Evolutionary conservation across 2,888 invertebrate genomes (phyloP).

Genomic region (Microctonus hyperodae): DNA sequence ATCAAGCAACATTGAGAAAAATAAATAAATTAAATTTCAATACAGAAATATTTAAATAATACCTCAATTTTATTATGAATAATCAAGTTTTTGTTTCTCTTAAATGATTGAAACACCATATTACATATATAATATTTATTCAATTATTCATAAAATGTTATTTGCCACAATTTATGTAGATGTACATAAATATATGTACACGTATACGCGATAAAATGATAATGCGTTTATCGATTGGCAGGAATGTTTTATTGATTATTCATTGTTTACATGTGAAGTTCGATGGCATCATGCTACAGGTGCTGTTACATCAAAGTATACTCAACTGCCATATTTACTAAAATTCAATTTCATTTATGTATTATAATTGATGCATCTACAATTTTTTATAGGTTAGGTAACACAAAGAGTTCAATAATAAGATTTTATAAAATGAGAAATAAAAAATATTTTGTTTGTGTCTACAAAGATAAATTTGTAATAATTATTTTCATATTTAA

Average conservation of each 20-base stretch:
- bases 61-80: background rate
- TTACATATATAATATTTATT: background rate
- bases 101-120: background rate
- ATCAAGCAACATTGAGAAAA: background rate
- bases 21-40: background rate
- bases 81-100: background rate
- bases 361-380: background rate
- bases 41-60: background rate
- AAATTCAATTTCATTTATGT: too few species aligned
- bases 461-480: background rate
- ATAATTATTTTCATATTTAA: background rate
- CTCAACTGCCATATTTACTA: background rate
- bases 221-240: background rate
- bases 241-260: background rate
- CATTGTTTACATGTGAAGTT: constrained; percentile 22
- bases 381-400: constrained; percentile 1
- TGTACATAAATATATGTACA: too few species aligned
- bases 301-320: background rate
- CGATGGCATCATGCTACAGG: constrained; percentile 29
- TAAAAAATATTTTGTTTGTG: too few species aligned
- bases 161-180: too few species aligned
- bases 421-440: background rate
- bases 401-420: background rate
- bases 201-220: background rate
- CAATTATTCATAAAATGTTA: background rate